Base-by-base conservation (phyloP, 2,888 invertebrate genomes). In the Parnassius mnemosyne region DNA sequence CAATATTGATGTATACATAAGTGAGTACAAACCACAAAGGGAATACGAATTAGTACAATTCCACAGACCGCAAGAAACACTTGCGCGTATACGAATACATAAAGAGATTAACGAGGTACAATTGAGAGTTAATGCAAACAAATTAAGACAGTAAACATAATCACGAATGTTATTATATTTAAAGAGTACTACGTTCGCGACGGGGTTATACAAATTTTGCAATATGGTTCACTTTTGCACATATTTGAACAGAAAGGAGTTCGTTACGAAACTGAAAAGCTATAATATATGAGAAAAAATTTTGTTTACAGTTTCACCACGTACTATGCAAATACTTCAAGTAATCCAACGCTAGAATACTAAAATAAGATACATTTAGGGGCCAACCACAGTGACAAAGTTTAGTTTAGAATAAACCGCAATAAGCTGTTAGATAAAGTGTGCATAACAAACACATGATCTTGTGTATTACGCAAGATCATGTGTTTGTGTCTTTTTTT, bases 101-200 rank as follows among this genome's bases (percentile, higher is more conserved):
- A 42, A 3, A 16, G 53, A 41, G 52, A 58, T n/a, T 12, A n/a
- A 59, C 13, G 16, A 16, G 25, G 50, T 46, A 46, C 46, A 52
- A 52, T 47, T 47, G n/a, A 47, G n/a, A 13, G 41, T 46, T 47
- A 53, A 59, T 16, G 46, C 47, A 59, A 59, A 59, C 53, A 51
- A 53, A 47, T 59, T 53, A 49, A 60, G 49, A 49, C 20, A 47
- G 49, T 25, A 51, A 52, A 60, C 60, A 49, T 60, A 43, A 53
- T 42, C 47, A 10, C 47, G 20, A 12, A 10, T 25, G 53, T 52
- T 59, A n/a, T 49, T 41, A 54, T 54, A 42, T 60, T 60, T 50
- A 13, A 20, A 49, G 49, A 54, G 16, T 10, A 49, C 54, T 50
- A 25, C n/a, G 9, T 43, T 20, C 12, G 16, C 49, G 1, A 42